A percentile compares a stretch with the other conserved stretches of the same genome.
These are phyloP conservation scores for Odocoileus hemionus DNA, from an alignment of 2,113 vertebrate species.

Conservation along the genomic window DNA sequence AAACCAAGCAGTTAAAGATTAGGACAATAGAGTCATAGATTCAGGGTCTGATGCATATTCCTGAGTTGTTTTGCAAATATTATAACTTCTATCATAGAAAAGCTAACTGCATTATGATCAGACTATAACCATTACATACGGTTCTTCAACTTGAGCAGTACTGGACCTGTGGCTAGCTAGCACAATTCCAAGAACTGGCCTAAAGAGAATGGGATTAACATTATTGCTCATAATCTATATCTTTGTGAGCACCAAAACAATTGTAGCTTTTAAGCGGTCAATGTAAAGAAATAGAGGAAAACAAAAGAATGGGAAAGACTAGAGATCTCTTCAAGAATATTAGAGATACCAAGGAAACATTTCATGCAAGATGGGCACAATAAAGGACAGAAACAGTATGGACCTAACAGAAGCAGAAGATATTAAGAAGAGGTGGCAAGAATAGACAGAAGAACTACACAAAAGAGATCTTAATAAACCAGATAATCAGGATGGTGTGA, in stretches of 20 bases:
- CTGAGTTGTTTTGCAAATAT: not conserved
- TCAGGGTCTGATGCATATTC: not conserved
- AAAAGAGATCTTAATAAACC: not conserved
- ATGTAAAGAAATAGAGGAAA: not conserved
- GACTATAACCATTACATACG: not conserved
- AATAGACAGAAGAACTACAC: not conserved
- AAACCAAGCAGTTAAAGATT: not conserved
- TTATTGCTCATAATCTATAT: not conserved
- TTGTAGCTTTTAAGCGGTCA: not conserved
- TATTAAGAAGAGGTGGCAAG: not conserved
- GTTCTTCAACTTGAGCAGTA: not conserved
- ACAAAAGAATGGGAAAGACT: not conserved
- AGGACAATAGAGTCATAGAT: not conserved
- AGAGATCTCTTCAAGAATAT: not conserved
- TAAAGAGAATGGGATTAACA: not conserved
- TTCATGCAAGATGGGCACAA: not conserved
- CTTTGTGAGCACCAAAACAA: not conserved
- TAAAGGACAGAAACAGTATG: not conserved
- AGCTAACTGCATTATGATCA: not conserved
- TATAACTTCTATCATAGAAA: not conserved
- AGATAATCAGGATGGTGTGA: not conserved
- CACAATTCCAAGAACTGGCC: not conserved
- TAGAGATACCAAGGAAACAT: not conserved
- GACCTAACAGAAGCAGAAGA: not conserved
- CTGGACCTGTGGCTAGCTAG: not conserved